A percentile compares a stretch with the other conserved stretches of the same genome.
These are phyloP conservation scores for Serranus cabrilla DNA, from an alignment of 2,797 vertebrate species.

Conservation along the genomic window DNA sequence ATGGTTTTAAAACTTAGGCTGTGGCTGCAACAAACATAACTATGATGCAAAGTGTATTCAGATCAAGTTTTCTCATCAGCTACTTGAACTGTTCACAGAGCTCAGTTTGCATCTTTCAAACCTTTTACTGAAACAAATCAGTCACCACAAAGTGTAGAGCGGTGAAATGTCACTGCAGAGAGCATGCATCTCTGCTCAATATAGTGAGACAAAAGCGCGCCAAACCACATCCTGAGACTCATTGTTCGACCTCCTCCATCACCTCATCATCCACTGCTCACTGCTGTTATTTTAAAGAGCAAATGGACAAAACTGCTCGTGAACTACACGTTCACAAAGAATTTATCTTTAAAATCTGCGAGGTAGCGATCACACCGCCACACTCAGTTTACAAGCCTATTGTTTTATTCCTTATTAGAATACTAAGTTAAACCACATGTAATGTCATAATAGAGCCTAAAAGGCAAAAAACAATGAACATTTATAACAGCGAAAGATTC, in stretches of 20 bases:
- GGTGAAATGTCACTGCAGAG: conserved; percentile 64
- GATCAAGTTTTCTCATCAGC: not conserved
- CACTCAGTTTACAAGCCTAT: not conserved
- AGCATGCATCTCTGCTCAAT: conserved; percentile 63
- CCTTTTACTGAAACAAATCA: conserved; percentile 8
- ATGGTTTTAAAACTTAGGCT: not conserved
- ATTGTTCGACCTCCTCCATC: conserved; percentile 21
- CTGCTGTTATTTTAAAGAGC: conserved; percentile 1
- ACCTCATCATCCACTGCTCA: not conserved
- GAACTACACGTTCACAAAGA: not conserved
- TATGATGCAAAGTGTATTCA: not conserved
- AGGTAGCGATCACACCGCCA: not conserved
- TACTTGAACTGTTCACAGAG: not conserved
- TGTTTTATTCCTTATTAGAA: not conserved
- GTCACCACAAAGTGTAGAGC: conserved; percentile 22
- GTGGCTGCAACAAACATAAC: not conserved
- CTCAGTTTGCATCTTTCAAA: not conserved
- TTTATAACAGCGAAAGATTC: not conserved
- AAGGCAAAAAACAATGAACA: not conserved
- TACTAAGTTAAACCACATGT: not conserved
- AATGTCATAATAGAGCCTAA: not conserved
- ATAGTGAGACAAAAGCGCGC: conserved; percentile 61
- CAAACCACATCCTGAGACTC: conserved; percentile 87
- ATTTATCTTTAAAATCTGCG: not conserved
- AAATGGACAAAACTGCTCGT: not conserved